Conservation (phyloP, 2,797 vertebrate species). For the Hapalemur alaotrensis region DNA sequence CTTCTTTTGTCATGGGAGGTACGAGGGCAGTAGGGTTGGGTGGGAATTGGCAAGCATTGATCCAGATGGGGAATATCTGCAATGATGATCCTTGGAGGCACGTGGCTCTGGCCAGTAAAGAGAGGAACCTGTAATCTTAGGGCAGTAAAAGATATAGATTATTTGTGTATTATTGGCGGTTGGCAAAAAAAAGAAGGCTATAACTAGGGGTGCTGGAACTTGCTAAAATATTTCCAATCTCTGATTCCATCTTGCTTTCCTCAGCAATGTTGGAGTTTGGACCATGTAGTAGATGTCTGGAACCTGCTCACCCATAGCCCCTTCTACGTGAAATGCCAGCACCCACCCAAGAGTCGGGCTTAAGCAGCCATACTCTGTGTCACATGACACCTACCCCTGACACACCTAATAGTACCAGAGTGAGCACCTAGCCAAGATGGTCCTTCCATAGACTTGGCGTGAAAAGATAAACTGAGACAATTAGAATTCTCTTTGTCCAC, state of each 20-base stretch:
- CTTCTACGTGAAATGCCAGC: background rate
- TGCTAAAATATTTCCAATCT: background rate
- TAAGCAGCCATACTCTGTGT: background rate
- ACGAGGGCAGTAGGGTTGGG: no score
- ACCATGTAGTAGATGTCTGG: background rate
- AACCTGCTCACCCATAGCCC: background rate
- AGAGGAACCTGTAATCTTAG: background rate
- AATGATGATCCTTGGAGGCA: background rate
- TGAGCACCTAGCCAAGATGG: background rate
- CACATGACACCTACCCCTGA: background rate
- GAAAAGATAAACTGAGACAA: background rate
- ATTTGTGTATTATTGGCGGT: rapidly evolving
- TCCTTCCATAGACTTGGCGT: background rate
- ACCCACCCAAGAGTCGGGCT: background rate
- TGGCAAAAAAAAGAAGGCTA: background rate
- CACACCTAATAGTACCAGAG: no score
- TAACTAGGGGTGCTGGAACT: background rate
- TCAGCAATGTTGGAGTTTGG: background rate
- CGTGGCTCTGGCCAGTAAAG: background rate
- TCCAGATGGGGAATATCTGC: background rate
- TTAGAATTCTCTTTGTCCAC: background rate
- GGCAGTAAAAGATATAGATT: background rate
- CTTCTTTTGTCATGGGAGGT: background rate
- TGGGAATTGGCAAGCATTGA: background rate
- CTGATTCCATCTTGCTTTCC: background rate